These are phyloP conservation scores for Agrochola lychnidis DNA, from an alignment of 2,888 invertebrate species.

Conservation along the genomic window DNA sequence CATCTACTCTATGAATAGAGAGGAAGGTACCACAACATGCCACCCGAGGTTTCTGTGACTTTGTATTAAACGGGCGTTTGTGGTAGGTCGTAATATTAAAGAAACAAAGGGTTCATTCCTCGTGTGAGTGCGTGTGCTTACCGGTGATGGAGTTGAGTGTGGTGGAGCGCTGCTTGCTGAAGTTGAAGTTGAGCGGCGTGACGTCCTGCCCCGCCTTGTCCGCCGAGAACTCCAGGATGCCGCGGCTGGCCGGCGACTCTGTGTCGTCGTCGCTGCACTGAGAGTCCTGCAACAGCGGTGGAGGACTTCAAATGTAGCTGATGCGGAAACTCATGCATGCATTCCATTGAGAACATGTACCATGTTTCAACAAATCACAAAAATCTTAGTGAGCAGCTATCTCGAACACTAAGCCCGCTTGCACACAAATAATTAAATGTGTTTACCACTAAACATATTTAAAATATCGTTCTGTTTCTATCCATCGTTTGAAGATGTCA, in stretches of 20 bases:
- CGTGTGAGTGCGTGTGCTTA: constrained; percentile 72
- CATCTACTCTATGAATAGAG: constrained; percentile 80
- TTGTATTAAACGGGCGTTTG: constrained; percentile 66
- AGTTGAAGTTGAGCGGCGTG: constrained; percentile 95
- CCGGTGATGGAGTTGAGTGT: constrained; percentile 95
- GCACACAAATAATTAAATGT: background rate
- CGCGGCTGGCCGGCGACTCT: constrained; percentile 91
- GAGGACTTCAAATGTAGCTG: background rate
- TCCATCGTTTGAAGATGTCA: background rate
- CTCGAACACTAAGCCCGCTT: background rate
- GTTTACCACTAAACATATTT: background rate
- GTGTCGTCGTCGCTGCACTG: constrained; percentile 89
- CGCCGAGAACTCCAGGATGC: constrained; percentile 95
- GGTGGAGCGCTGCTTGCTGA: constrained; percentile 93
- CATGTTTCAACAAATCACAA: background rate
- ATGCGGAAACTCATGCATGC: background rate
- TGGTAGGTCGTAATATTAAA: constrained; percentile 61
- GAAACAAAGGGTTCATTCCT: constrained; percentile 71
- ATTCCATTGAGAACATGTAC: background rate
- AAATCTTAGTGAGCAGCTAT: background rate
- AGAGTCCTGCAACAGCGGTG: constrained; percentile 81
- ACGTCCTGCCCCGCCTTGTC: constrained; percentile 97
- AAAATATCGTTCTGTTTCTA: background rate
- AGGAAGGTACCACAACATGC: constrained; percentile 72
- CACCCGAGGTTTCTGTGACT: constrained; percentile 65